Base-by-base conservation (phyloP, 2,888 invertebrate genomes). In the Drosophila testacea region DNA sequence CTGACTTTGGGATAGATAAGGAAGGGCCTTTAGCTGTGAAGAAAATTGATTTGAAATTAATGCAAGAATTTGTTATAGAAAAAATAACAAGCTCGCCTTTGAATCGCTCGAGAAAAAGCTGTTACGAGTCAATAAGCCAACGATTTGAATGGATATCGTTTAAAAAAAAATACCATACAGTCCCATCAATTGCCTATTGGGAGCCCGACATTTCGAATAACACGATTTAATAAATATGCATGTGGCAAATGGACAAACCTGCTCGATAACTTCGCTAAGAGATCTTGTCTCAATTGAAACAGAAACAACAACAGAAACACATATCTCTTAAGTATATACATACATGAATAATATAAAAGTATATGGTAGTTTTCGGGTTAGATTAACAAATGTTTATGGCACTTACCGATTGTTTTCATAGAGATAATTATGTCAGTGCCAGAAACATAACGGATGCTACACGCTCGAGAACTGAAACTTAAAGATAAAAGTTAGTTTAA, bases 31-130 rank as follows among this genome's bases (percentile, higher is more conserved):
- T 90, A 91, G 90, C 91, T 91, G 91, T 90, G 90, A 90, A 90
- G 87, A 89, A 91, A 91, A 91, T 91, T 91, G 91, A 91, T 91
- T 91, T 84, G 89, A 91, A 91, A 91, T 91, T 91, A 91, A 91
- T 91, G 91, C 91, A 91, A 87, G 91, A 91, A 91, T 91, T 90
- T 90, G 85, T 88, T 90, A 81, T 85, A 86, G 83, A 88, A 88
- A 87, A 89, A 84, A 81, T 76, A 89, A 87, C 89, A 89, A 86
- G 88, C 88, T 84, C 73, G 75, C 84, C 73, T 88, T 79, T 77
- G 84, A 85, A 88, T 83, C 74, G 88, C 55, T 85, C 78, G 75
- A 74, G 72, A 79, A 83, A 88, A 82, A 83, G 78, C 85, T 85
- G 78, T 87, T 84, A 69, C 73, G 72, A 78, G 80, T 79, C 80